Evolutionary conservation across 1,140 invertebrate species (phyloP), one percentile per base, ranked within the genome.

Genomic region (Euwallacea similis): DNA sequence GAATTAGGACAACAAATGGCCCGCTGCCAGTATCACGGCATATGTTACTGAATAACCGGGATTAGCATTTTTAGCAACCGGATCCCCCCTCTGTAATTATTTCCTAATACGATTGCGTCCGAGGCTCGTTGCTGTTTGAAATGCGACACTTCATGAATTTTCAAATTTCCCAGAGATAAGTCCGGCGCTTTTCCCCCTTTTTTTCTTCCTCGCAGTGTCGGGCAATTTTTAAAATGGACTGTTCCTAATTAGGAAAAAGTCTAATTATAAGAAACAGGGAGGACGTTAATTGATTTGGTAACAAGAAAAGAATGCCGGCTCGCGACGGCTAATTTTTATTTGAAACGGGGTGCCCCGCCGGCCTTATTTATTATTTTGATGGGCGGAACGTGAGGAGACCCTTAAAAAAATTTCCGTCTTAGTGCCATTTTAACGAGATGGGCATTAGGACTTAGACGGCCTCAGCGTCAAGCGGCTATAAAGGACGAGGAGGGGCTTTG

Each of bases 201-300:
- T 33, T 11, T 21, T 42, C n/a, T 62, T 46, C 21, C 21, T 59
- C 42, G 7, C 16, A 8, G 56, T 47, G 53, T 54, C 63, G 59
- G 73, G 76, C 72, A 78, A 78, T 78, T 78, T 79, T 77, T 75
- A 78, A 79, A 79, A 79, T 79, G 76, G 78, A 71, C 71, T 76
- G 76, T 76, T 75, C 75, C 73, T 76, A 61, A 69, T 61, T 69
- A 61, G 8, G 42, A 78, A 78, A 77, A 78, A 77, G 72, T 77
- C 77, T 77, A 78, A 78, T 78, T 78, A 78, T 76, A 78, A 76
- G 76, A 74, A 77, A 76, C 73, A 66, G 66, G 46, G 62, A 66
- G 67, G 76, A 77, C 76, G 76, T 77, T 77, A 77, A 77, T 77
- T 77, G 76, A 77, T 77, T 77, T 74, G 76, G 76, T 73, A 77